Base-by-base conservation (phyloP, 2,797 vertebrate genomes). In the Amblyopsis hoosieri region DNA sequence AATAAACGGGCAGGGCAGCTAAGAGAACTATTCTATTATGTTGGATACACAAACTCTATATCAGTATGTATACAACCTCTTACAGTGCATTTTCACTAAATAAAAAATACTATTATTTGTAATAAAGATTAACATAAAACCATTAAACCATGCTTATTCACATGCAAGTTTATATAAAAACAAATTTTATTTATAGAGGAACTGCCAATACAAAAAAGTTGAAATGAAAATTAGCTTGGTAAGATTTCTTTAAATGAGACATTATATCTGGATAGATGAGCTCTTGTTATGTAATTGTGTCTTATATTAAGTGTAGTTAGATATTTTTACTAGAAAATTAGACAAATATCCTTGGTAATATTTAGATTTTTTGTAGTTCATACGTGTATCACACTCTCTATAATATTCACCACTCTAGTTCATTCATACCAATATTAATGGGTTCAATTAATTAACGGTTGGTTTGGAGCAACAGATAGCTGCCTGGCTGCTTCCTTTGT, bases 391-490 rank as follows among this genome's bases (percentile, higher is more conserved):
- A n/a, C 12, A n/a, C 17, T 48, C 11, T 48, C 17, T 37, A 13
- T 33, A 29, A 33, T 29, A 42, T 29, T 29, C n/a, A 37, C 23
- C 52, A n/a, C 12, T 54, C 29, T 31, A 55, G 33, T 15, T n/a
- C 54, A 14, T n/a, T 55, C 14, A 55, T n/a, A 37, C n/a, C 54
- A 55, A n/a, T 13, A 7, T 33, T 31, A 55, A 55, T 55, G 14
- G 37, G 29, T 42, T 14, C 31, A 55, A 55, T 42, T 42, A 55
- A 54, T 54, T 54, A 29, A 54, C 12, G 17, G 17, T 11, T 29
- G 12, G 17, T 12, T 23, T 23, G 12, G 23, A 29, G 12, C 52
- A 13, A 3, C 11, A 54, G 52, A 23, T 19, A 31, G 29, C 31
- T 12, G 53, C 13, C 12, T 31, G 12, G 17, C 17, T 17, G 23